These are phyloP conservation scores for Salmo trutta DNA, from an alignment of 2,797 vertebrate genomes.

Conservation along the genomic window DNA sequence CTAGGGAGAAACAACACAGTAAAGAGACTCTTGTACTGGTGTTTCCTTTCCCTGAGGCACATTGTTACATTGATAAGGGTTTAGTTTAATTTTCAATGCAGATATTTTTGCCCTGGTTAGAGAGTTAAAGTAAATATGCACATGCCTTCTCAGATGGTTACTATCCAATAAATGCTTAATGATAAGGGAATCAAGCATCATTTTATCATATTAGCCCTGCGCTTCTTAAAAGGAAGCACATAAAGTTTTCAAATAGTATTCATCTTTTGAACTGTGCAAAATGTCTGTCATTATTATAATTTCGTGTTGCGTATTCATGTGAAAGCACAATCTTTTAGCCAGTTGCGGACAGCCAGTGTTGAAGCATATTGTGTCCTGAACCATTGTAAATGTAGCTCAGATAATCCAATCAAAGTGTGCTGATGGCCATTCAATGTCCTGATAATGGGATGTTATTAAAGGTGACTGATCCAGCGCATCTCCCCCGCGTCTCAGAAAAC, in stretches of 20 bases:
- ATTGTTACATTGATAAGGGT: neutral
- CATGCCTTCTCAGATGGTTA: neutral
- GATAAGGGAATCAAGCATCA: neutral
- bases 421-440: constrained; percentile 57
- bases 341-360: neutral
- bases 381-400: constrained; percentile 32
- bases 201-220: neutral
- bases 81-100: neutral
- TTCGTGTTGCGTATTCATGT: constrained; percentile 2
- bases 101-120: neutral
- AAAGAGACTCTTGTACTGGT: neutral
- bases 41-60: neutral
- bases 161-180: neutral
- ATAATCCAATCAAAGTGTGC: constrained; percentile 46
- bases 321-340: neutral
- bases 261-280: constrained; percentile 2
- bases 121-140: neutral
- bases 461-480: constrained; percentile 36
- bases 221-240: constrained; percentile 6
- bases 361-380: constrained; percentile 15
- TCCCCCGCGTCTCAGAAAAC: constrained; percentile 42
- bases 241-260: neutral
- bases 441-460: constrained; percentile 63
- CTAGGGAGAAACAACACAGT: neutral
- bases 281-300: constrained; percentile 1